Conservation (phyloP, 2,113 vertebrate genomes). For the Pachycephala philippinensis region DNA sequence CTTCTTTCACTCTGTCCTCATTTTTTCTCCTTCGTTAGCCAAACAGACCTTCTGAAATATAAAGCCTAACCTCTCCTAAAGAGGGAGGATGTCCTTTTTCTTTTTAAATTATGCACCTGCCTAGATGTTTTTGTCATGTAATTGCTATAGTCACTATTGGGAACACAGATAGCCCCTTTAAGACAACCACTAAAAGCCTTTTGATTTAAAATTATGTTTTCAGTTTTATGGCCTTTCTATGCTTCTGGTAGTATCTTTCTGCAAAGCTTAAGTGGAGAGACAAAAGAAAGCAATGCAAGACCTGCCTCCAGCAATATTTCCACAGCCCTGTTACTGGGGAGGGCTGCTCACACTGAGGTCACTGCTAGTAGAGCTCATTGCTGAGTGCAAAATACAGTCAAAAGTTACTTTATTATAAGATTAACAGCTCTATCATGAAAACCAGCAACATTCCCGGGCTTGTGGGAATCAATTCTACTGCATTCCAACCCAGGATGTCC, state of each 20-base stretch:
- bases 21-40: neutral
- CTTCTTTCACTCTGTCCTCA: neutral
- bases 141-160: neutral
- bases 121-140: neutral
- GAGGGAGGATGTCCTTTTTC: neutral
- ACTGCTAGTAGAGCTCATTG: neutral
- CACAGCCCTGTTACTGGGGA: neutral
- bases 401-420: conserved; percentile 19
- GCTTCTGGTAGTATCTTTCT: conserved; percentile 26
- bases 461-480: neutral
- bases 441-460: neutral
- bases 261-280: neutral
- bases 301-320: conserved; percentile 48
- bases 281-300: conserved; percentile 17
- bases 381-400: neutral
- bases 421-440: conserved; percentile 18
- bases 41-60: neutral
- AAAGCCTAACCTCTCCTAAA: neutral
- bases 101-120: conserved; percentile 25
- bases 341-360: neutral
- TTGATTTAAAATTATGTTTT: conserved; percentile 21
- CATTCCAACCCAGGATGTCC: neutral
- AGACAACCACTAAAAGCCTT: conserved; percentile 28
- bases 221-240: conserved; percentile 20
- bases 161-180: neutral